Conservation (phyloP, 2,888 invertebrate genomes). For the Heliconius ethilla region DNA sequence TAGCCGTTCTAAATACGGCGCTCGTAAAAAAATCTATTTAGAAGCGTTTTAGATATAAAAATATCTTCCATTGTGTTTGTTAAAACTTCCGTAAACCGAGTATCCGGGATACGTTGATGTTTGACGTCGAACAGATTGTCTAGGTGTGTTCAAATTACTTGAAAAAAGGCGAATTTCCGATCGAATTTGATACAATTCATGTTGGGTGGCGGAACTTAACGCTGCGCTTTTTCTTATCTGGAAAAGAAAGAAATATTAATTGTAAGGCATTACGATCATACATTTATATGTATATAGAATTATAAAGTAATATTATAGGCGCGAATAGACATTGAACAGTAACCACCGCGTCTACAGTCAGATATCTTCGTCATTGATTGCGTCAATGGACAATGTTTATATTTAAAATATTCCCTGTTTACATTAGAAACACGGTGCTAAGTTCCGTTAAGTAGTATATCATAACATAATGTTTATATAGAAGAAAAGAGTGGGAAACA, state of each 20-base stretch:
- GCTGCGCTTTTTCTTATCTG: neutral
- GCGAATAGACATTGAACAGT: neutral
- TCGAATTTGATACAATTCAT: neutral
- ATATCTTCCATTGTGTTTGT: conserved; percentile 29
- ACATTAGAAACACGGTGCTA: neutral
- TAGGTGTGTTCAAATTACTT: neutral
- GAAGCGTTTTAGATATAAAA: conserved; percentile 27
- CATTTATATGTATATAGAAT: no score
- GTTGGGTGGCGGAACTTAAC: neutral
- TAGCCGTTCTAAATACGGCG: neutral
- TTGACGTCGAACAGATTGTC: conserved; percentile 10
- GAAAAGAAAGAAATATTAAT: no score
- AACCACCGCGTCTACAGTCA: neutral
- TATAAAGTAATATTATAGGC: no score
- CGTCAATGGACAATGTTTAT: conserved; percentile 1
- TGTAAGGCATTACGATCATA: no score
- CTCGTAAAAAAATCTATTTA: conserved; percentile 22
- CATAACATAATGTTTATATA: neutral
- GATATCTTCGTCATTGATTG: neutral
- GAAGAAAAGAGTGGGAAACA: neutral
- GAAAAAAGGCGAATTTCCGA: neutral
- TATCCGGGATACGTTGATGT: neutral
- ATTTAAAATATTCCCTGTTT: neutral
- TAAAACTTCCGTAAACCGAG: conserved; percentile 33
- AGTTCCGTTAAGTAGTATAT: neutral